Base-by-base conservation (phyloP, 2,888 invertebrate genomes). In the Ichneumon xanthorius region DNA sequence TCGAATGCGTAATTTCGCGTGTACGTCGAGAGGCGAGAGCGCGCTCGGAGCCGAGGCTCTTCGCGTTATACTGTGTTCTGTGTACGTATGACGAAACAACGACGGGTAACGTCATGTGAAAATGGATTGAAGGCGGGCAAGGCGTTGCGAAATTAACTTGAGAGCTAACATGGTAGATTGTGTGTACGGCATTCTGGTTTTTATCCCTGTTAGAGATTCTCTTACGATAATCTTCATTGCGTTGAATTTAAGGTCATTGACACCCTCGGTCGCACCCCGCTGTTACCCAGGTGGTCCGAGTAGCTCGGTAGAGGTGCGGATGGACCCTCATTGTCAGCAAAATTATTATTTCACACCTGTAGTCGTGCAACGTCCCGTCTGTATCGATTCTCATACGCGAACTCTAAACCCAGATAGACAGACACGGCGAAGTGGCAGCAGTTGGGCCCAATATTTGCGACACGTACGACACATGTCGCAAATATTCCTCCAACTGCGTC, bases 1-100 rank as follows among this genome's bases (percentile, higher is more conserved):
- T 90, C 89, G 88, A 91, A 89, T 89, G 88, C 90, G 88, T 89
- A 90, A 91, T 91, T 63, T 90, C 89, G 88, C 87, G 55, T 71
- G 30, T 70, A 71, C 58, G 88, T 89, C 88, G 89, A 40, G 87
- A 88, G 85, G 86, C 82, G 87, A 65, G 71, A 88, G 88, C 83
- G 86, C 78, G 86, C 75, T 16, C 80, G 81, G 26, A 72, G 67
- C 16, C 4, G n/a, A 63, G 30, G 33, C 63, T 30, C 30, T 48
- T 71, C 53, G 30, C 78, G 58, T 16, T 55, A 30, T 37, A 58
- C 11, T n/a, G 71, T 33, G 22, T 61, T 48, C n/a, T 40, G 19
- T 78, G 33, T 72, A 68, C 71, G 22, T 45, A 55, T 40, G 77
- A 82, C 19, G 70, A 82, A 78, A 82, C 68, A 79, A 86, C 78